A percentile compares a stretch with the other conserved stretches of the same genome.
Evolutionary conservation across 2,113 vertebrate genomes (phyloP).

Genomic region (Megalops atlanticus): DNA sequence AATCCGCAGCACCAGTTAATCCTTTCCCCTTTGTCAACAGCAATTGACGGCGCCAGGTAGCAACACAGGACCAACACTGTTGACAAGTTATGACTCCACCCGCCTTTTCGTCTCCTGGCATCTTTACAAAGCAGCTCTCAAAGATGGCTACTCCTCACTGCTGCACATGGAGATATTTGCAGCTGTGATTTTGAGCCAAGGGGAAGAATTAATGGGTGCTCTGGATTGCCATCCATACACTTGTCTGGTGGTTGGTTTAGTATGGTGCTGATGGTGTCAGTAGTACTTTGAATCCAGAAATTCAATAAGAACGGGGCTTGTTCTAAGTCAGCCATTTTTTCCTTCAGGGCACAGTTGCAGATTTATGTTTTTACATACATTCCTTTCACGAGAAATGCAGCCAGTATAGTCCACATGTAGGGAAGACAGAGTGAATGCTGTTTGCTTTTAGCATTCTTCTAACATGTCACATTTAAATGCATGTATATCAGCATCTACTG

Average conservation of each 20-base stretch:
- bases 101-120: constrained; percentile 23
- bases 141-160: constrained; percentile 21
- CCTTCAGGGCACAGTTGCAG: not conserved
- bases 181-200: constrained; percentile 1
- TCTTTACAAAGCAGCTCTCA: constrained; percentile 36
- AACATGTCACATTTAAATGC: not conserved
- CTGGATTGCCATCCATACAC: not conserved
- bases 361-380: not conserved
- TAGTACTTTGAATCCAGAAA: not conserved
- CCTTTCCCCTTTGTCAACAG: constrained; percentile 38
- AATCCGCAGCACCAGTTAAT: constrained; percentile 28
- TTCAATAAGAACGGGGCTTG: not conserved
- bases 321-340: not conserved
- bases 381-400: not conserved
- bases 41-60: constrained; percentile 33
- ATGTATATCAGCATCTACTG: not conserved
- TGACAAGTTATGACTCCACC: constrained; percentile 35
- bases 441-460: not conserved
- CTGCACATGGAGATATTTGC: constrained; percentile 6
- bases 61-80: constrained; percentile 29
- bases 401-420: not conserved
- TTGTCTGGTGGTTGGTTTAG: not conserved
- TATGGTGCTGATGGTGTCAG: not conserved
- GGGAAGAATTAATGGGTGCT: constrained; percentile 18
- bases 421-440: not conserved